Evolutionary conservation across 2,888 invertebrate species (phyloP), one percentile per base, ranked within the genome.

Genomic region (Hermodice carunculata): DNA sequence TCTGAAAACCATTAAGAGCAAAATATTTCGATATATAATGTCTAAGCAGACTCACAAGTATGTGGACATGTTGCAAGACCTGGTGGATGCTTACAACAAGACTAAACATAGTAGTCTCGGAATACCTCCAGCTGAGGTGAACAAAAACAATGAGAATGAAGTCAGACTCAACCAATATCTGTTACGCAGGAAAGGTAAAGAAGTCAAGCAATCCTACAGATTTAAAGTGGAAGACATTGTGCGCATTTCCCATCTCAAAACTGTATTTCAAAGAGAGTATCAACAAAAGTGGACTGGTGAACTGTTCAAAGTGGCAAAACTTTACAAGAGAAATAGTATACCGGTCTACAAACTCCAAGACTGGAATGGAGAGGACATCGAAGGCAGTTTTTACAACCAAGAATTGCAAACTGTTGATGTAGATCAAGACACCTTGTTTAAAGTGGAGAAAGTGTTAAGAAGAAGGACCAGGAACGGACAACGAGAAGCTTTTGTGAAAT

Each of bases 321-420:
- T 6, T 1, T 24, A n/a, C 17, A 32, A 37, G 14, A 2, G 34
- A 6, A 32, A 53, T 3, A 32, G 5, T 2, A 53, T 53, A 5
- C 53, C 53, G 11, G 22, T 56, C 37, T 56, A 42, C 28, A 42
- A 40, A 26, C 24, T 43, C 14, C 28, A 22, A 2, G 56, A 56
- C 24, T 56, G 40, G 43, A 11, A 42, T 17, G 42, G 43, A 17
- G 56, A 56, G 28, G 28, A 31, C 28, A 56, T 56, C 31, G 43
- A 56, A 56, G 56, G 56, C 8, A 56, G 34, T 8, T 56, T 56
- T 22, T 56, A 56, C 43, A 31, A 40, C 8, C 56, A 56, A 22
- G 19, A 56, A 29, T 31, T 56, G 19, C 56, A 56, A 29, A 40
- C 28, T 14, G 56, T 43, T 6, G 11, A 14, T 4, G 37, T 53